Evolutionary conservation across 2,797 vertebrate species (phyloP), one percentile per base, ranked within the genome.

Genomic region (Spinibarbus caldwelli): DNA sequence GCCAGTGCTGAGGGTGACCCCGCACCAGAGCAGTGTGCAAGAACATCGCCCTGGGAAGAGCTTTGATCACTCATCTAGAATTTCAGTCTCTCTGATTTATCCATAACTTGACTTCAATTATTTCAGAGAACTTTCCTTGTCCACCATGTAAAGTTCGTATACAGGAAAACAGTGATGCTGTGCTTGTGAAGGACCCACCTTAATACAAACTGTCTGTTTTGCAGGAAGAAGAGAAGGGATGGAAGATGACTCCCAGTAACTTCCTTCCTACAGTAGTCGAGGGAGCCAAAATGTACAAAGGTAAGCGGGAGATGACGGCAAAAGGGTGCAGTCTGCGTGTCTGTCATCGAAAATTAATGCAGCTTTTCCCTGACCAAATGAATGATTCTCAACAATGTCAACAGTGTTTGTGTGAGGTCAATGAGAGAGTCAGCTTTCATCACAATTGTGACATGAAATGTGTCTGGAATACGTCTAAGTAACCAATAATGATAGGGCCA

Each of bases 171-270:
- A 54, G 29, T 75, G 52, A 54, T 71, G 75, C 5, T 36, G 9
- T 67, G 23, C 66, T 78, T 76, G 34, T 80, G 43, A 34, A 57
- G 7, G 62, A 14, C 23, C 67, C 15, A 59, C 52, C 41, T 79
- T 79, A 29, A 70, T 23, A 57, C 26, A 57, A 68, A 45, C 38
- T n/a, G 49, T 5, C 10, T 87, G 68, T 88, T 87, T 89, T 82
- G 9, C 88, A 96, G 96, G 92, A 93, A 57, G 93, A 95, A 83
- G 94, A 95, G 0, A 90, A 93, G 21, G 92, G 91, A 6, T 97
- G 96, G 96, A 96, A 94, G 91, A 96, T 96, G 95, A 79, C 90
- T 62, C 94, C 95, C 0, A 97, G 96, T 88, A 92, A 94, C 62
- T 97, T 97, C 91, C 93, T 97, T 36, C 88, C 89, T 0, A 88